phyloP scores from a whole-genome alignment of 2,888 invertebrate species.

The Zygothrica quintamaculata region DNA sequence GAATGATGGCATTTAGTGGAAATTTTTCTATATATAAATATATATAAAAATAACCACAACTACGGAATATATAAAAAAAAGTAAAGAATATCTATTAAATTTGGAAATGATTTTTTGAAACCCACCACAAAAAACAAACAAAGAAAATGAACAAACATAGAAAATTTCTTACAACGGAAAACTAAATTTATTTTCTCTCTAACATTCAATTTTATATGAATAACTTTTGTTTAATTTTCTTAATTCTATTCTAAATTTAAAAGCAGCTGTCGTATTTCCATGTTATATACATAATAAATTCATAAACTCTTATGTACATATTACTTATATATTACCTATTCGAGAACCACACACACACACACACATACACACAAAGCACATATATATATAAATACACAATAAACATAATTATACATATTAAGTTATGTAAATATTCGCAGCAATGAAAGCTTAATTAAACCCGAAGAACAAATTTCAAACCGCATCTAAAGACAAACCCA shows the following conservation, averaged over 20 bases:
- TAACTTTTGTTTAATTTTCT: slow-evolving; percentile 6
- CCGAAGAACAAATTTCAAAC: slow-evolving; percentile 21
- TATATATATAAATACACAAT: slow-evolving; percentile 32
- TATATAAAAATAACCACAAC: neutral
- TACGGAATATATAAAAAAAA: neutral
- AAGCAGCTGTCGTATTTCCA: slow-evolving; percentile 48
- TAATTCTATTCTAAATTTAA: slow-evolving; percentile 37
- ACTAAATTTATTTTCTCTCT: slow-evolving; percentile 17
- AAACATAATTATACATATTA: slow-evolving; percentile 35
- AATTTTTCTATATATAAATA: slow-evolving; percentile 44
- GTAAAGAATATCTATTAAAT: slow-evolving; percentile 50
- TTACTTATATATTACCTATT: slow-evolving; percentile 34
- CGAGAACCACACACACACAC: slow-evolving; percentile 37
- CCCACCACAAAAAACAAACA: slow-evolving; percentile 57
- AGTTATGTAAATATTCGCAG: slow-evolving; percentile 38
- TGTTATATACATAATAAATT: slow-evolving; percentile 26
- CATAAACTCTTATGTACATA: slow-evolving; percentile 52
- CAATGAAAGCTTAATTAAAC: slow-evolving; percentile 29
- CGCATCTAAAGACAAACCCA: slow-evolving; percentile 3
- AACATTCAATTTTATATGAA: slow-evolving; percentile 14
- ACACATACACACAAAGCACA: slow-evolving; percentile 33
- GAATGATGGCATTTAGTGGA: slow-evolving; percentile 19
- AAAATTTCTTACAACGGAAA: slow-evolving; percentile 11
- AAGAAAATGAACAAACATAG: slow-evolving; percentile 7
- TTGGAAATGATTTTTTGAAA: slow-evolving; percentile 68